A percentile compares a stretch with the other conserved stretches of the same genome.
phyloP scores from a whole-genome alignment of 1,140 invertebrate species.

The Brachionus sp. region DNA sequence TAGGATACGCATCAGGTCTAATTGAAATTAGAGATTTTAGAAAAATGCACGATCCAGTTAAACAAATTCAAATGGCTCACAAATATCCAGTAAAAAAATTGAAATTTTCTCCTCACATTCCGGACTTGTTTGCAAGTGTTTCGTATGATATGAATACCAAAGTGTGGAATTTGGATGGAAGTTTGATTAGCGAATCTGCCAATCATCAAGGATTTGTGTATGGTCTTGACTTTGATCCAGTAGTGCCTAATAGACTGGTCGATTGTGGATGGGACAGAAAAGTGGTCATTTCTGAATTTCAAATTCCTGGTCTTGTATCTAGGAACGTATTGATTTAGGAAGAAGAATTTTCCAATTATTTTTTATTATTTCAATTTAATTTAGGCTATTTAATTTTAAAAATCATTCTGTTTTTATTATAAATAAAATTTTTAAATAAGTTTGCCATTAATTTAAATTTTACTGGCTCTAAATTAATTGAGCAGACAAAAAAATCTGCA shows the following conservation, averaged over 20 bases:
- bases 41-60: not conserved
- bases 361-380: not conserved
- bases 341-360: not conserved
- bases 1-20: slow-evolving; percentile 35
- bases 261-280: slow-evolving; percentile 45
- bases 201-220: slow-evolving; percentile 26
- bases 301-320: slow-evolving; percentile 1
- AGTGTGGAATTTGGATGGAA: slow-evolving; percentile 16
- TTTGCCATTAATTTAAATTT: too few relatives aligned
- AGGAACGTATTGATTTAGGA: slow-evolving; percentile 1
- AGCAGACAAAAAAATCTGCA: not conserved
- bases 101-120: slow-evolving; percentile 29
- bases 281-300: slow-evolving; percentile 43
- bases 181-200: not conserved
- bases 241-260: slow-evolving; percentile 10
- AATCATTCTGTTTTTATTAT: too few relatives aligned
- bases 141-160: slow-evolving; percentile 45
- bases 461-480: too few relatives aligned
- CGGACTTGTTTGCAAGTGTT: not conserved
- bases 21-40: slow-evolving; percentile 42
- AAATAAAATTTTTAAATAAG: too few relatives aligned
- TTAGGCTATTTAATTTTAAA: not conserved
- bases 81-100: slow-evolving; percentile 37
- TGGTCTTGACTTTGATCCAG: slow-evolving; percentile 42
- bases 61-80: slow-evolving; percentile 20